Conservation (phyloP, 2,113 vertebrate genomes). For the Bagarius yarrelli region DNA sequence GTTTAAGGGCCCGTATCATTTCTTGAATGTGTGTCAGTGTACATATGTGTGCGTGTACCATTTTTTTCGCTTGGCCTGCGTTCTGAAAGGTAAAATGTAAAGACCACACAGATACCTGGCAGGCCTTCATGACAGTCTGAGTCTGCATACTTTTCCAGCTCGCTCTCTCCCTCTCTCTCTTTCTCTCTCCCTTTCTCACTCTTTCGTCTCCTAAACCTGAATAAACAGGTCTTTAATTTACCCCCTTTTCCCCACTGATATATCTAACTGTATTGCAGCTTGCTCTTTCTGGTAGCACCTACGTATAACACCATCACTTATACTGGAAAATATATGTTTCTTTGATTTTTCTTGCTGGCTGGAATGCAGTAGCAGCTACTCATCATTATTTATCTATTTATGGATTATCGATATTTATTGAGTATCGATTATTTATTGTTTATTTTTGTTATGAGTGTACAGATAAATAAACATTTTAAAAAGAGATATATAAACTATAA, state of each 20-base stretch:
- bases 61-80: conserved; percentile 71
- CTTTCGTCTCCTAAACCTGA: conserved; percentile 25
- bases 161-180: conserved; percentile 40
- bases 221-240: conserved; percentile 33
- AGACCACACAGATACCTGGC: conserved; percentile 81
- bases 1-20: conserved; percentile 36
- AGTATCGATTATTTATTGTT: no score
- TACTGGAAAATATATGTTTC: no score
- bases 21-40: conserved; percentile 33
- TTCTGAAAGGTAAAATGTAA: conserved; percentile 72
- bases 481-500: no score
- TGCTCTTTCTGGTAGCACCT: background rate
- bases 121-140: conserved; percentile 71
- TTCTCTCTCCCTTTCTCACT: conserved; percentile 43
- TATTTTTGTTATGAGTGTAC: no score
- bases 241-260: background rate
- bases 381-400: no score
- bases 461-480: no score
- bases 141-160: conserved; percentile 52
- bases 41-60: conserved; percentile 42
- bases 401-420: no score
- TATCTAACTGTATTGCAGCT: conserved; percentile 8
- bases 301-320: no score
- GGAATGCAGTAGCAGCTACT: no score
- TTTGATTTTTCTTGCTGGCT: no score